phyloP scores from a whole-genome alignment of 2,797 vertebrate species.

The Lemur catta region DNA sequence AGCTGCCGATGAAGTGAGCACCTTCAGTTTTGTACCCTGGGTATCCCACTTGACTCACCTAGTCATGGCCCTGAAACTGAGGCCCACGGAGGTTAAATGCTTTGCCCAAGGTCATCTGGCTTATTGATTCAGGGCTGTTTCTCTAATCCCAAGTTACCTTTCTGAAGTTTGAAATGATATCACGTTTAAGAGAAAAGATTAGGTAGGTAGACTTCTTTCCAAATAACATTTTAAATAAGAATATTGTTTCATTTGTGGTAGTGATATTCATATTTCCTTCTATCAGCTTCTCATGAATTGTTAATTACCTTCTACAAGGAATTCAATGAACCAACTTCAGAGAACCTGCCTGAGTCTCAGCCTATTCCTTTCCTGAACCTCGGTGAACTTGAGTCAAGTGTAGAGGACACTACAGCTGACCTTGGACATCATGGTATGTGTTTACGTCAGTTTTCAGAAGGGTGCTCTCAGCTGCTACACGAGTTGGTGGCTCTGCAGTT shows the following conservation, averaged over 20 bases:
- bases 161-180: background rate
- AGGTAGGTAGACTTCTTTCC: background rate
- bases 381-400: constrained; percentile 39
- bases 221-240: background rate
- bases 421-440: constrained; percentile 77
- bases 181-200: background rate
- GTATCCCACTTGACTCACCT: background rate
- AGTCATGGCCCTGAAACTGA: background rate
- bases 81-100: background rate
- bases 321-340: constrained; percentile 57
- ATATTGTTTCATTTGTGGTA: background rate
- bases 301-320: constrained; percentile 77
- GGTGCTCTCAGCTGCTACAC: background rate
- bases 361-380: constrained; percentile 41
- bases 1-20: fast-evolving
- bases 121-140: background rate
- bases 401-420: constrained; percentile 65
- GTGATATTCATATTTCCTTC: background rate
- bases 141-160: background rate
- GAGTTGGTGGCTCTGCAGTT: background rate
- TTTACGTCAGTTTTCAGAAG: background rate
- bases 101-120: background rate
- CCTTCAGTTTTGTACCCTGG: background rate
- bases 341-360: constrained; percentile 67
- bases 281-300: constrained; percentile 35